These are phyloP conservation scores for Myotis vivesi DNA, from an alignment of 2,797 vertebrate species.

Conservation along the genomic window DNA sequence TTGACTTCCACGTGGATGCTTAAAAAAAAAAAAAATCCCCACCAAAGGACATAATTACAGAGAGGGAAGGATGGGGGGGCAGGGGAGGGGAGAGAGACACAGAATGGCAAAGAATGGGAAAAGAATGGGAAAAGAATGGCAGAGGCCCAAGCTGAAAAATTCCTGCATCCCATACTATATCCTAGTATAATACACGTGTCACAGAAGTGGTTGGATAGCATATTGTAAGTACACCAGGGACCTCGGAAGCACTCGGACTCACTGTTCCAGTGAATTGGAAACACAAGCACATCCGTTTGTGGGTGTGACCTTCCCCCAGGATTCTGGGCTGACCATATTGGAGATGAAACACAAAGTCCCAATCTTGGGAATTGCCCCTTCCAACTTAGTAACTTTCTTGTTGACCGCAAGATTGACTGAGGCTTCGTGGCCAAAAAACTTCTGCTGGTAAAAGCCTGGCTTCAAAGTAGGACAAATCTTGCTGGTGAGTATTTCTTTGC, in stretches of 20 bases:
- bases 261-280: background rate
- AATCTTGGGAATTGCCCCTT: background rate
- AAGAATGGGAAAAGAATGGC: background rate
- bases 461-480: constrained; percentile 54
- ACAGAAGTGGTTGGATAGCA: background rate
- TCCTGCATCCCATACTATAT: background rate
- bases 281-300: background rate
- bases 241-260: background rate
- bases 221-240: background rate
- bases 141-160: background rate
- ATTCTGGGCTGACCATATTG: background rate
- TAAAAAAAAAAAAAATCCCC: background rate
- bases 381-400: background rate
- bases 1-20: background rate
- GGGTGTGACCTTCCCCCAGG: background rate
- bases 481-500: background rate
- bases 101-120: too few species aligned
- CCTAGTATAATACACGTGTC: background rate
- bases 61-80: background rate
- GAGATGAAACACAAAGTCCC: background rate
- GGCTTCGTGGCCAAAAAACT: background rate
- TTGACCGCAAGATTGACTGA: background rate
- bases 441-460: constrained; percentile 10
- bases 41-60: background rate
- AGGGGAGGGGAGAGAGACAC: background rate